Evolutionary conservation across 2,888 invertebrate genomes (phyloP), one percentile per base, ranked within the genome.

Genomic region (Latrodectus hesperus): DNA sequence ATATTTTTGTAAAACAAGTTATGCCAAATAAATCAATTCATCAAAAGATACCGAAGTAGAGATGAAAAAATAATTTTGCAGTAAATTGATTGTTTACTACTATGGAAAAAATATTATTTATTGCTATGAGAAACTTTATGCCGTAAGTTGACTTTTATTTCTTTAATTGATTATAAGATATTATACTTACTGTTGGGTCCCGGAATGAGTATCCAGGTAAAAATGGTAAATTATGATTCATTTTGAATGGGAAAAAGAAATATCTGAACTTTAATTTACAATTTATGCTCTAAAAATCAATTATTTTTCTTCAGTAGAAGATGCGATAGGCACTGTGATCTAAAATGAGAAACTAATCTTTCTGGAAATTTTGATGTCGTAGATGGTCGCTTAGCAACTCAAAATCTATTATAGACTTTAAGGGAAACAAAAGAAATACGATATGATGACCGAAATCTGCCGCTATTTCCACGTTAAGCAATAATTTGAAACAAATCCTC

Each of bases 151-250:
- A 38, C 4, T 38, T 38, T 38, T 5, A 38, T 3, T 38, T 38
- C 38, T 38, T 6, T 38, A 38, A 6, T 38, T 38, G 38, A 38
- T 38, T 38, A 38, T 6, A 38, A 38, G 6, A 4, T 38, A 38
- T 38, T 38, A 1, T 38, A 38, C 68, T 78, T 73, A 87, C 87
- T 52, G 74, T 52, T 16, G 16, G n/a, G 64, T 82, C 74, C 38
- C 74, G 76, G 60, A 87, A 87, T 9, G 77, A 52, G 82, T 82
- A 87, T 53, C 87, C 87, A 10, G 87, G 87, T 22, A 87, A 22
- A 74, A 77, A 74, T 68, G 87, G 87, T 17, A 87, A 72, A 72
- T 80, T 86, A 64, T 72, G 71, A 76, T 67, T 76, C 86, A 86
- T 85, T 11, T 64, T 84, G 10, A 16, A 11, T 22, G 17, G 10